phyloP scores from a whole-genome alignment of 2,888 invertebrate genomes.

The Creontiades dilutus region DNA sequence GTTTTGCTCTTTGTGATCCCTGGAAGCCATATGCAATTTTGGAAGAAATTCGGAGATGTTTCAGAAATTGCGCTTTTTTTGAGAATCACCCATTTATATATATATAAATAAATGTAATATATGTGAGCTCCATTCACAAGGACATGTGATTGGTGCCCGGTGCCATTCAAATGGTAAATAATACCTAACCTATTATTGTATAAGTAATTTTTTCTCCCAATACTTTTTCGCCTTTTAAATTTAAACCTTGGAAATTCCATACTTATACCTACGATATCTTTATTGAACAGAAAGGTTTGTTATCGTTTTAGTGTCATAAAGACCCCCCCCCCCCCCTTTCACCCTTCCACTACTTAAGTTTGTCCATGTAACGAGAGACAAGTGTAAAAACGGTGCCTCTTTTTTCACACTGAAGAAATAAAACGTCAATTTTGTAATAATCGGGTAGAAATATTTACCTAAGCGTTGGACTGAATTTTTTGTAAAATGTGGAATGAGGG shows the following conservation, averaged over 20 bases:
- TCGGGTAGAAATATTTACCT: constrained; percentile 21
- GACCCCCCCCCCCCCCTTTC: not conserved
- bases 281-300: not conserved
- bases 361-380: not conserved
- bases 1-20: too few species aligned
- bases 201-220: constrained; percentile 3
- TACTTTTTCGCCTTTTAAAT: constrained; percentile 2
- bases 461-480: not conserved
- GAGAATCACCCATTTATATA: too few species aligned
- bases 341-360: not conserved
- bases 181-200: not conserved
- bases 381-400: constrained; percentile 34
- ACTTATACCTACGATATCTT: not conserved
- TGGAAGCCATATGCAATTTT: too few species aligned
- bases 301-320: not conserved
- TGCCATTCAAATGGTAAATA: constrained; percentile 1
- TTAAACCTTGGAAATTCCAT: constrained; percentile 27
- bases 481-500: constrained; percentile 2
- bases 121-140: not conserved
- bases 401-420: constrained; percentile 24
- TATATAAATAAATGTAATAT: too few species aligned
- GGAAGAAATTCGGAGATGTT: too few species aligned
- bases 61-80: too few species aligned
- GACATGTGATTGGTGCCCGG: not conserved
- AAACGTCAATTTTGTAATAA: constrained; percentile 30